Percentiles rank a stretch among this genome's conserved stretches.
Conservation (phyloP, 2,888 invertebrate genomes). For the Eulithis prunata region DNA sequence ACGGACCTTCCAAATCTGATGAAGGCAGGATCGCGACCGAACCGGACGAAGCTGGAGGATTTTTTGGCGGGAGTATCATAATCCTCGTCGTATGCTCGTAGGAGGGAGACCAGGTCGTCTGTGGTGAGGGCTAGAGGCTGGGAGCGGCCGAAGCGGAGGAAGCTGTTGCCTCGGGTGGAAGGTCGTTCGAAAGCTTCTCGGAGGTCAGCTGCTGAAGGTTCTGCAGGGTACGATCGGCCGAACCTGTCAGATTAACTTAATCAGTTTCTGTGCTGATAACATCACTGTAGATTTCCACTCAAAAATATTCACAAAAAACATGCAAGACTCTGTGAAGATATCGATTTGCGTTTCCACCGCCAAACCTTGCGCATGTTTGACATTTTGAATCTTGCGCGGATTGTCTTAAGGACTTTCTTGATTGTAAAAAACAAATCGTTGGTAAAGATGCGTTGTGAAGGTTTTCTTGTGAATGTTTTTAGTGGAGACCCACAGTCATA, state of each 20-base stretch:
- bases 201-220: slow-evolving; percentile 72
- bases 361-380: too few relatives aligned
- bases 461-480: too few relatives aligned
- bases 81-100: slow-evolving; percentile 71
- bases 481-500: too few relatives aligned
- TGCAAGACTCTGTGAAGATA: too few relatives aligned
- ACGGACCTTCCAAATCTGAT: slow-evolving; percentile 76
- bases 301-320: too few relatives aligned
- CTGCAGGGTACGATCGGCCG: slow-evolving; percentile 73
- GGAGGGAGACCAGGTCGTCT: slow-evolving; percentile 69
- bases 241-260: slow-evolving; percentile 58
- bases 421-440: too few relatives aligned
- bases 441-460: too few relatives aligned
- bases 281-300: too few relatives aligned
- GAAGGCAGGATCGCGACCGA: slow-evolving; percentile 77
- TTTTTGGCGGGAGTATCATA: slow-evolving; percentile 66
- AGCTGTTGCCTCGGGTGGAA: slow-evolving; percentile 67
- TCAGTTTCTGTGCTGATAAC: neutral
- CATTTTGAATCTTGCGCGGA: too few relatives aligned
- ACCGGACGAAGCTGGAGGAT: slow-evolving; percentile 68
- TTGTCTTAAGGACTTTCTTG: too few relatives aligned
- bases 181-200: slow-evolving; percentile 66
- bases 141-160: slow-evolving; percentile 74
- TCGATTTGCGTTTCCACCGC: too few relatives aligned
- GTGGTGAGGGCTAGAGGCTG: slow-evolving; percentile 66